Conservation (phyloP, 2,113 vertebrate species). For the Microcebus tavaratra region DNA sequence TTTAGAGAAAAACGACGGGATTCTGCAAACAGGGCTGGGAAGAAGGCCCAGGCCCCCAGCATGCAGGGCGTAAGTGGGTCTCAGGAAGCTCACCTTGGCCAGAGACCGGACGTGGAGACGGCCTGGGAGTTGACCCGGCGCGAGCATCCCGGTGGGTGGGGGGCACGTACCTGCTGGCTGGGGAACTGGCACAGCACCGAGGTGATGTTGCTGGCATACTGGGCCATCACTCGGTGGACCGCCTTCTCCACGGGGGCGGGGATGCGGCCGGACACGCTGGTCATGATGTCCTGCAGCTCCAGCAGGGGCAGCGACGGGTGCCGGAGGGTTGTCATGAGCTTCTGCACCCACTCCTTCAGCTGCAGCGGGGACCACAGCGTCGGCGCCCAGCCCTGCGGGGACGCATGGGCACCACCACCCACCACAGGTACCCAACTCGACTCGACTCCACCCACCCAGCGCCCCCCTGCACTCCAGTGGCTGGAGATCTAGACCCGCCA, state of each 20-base stretch:
- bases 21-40: not conserved
- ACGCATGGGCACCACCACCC: accelerated
- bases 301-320: conserved; percentile 95
- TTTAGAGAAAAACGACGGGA: not conserved
- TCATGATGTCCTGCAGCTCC: conserved; percentile 99
- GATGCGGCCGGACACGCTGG: conserved; percentile 92
- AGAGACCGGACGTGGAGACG: accelerated
- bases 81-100: not conserved
- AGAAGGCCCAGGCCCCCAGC: not conserved
- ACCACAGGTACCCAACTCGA: accelerated
- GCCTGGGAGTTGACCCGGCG: accelerated
- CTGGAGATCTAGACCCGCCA: not conserved
- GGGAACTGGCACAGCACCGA: conserved; percentile 98
- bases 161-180: conserved; percentile 92
- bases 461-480: accelerated
- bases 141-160: accelerated
- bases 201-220: conserved; percentile 99
- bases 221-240: conserved; percentile 95
- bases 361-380: conserved; percentile 61
- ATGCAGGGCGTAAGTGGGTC: accelerated
- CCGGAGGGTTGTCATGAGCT: conserved; percentile 93
- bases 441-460: not conserved
- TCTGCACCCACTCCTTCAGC: conserved; percentile 94
- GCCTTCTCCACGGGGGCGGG: conserved; percentile 92
- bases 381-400: accelerated